Conservation (phyloP, 2,888 invertebrate species). For the Tetranychus piercei region DNA sequence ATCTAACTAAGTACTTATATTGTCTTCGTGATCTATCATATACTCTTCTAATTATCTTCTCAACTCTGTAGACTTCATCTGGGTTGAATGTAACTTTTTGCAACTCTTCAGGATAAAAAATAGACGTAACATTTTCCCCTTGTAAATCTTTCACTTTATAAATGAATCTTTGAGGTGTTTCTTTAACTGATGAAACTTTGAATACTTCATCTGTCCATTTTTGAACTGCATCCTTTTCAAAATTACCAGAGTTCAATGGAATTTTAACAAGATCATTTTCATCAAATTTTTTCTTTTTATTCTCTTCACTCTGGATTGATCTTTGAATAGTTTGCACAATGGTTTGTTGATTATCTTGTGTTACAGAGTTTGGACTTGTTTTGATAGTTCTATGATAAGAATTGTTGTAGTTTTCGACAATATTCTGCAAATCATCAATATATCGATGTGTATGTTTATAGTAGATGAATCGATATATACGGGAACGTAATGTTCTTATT, state of each 20-base stretch:
- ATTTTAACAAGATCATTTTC: not conserved
- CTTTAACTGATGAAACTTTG: not conserved
- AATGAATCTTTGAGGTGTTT: not conserved
- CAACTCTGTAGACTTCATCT: not conserved
- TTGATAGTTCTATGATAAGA: constrained; percentile 3
- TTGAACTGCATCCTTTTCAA: not conserved
- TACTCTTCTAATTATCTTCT: not conserved
- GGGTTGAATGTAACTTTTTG: not conserved
- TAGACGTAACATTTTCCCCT: not conserved
- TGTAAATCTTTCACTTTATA: not conserved
- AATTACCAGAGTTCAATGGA: not conserved
- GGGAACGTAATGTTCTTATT: constrained; percentile 28
- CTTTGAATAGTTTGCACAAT: not conserved
- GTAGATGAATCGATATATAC: constrained; percentile 28
- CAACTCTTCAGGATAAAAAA: not conserved
- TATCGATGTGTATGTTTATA: constrained; percentile 22
- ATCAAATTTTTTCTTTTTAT: not conserved
- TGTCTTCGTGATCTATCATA: not conserved
- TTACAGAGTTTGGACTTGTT: not conserved
- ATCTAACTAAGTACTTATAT: not conserved
- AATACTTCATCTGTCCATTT: constrained; percentile 3
- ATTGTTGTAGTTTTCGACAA: not conserved
- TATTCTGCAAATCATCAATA: not conserved
- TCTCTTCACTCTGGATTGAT: too few relatives aligned
- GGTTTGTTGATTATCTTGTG: not conserved